Evolutionary conservation across 1,140 invertebrate species (phyloP).

Genomic region (Drosophila melanica): DNA sequence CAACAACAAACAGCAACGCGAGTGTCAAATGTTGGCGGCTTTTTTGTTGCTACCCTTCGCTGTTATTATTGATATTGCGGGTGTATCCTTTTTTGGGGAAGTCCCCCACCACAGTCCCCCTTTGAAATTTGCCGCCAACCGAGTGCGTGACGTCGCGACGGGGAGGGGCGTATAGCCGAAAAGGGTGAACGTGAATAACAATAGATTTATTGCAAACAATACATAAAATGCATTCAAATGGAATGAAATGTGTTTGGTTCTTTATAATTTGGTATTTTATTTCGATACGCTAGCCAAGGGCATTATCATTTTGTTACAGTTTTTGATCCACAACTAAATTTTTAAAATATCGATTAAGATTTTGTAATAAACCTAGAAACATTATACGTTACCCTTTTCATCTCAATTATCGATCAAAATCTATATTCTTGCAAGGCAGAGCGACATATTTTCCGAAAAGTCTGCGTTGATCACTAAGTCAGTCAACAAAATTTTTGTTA

Average conservation of each 20-base stretch:
- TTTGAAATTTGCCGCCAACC: slow-evolving; percentile 61
- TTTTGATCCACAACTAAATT: not conserved
- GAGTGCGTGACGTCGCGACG: slow-evolving; percentile 9
- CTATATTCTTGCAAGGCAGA: no score
- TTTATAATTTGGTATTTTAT: slow-evolving; percentile 15
- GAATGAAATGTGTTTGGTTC: slow-evolving; percentile 58
- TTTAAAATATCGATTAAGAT: no score
- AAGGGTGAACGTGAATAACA: slow-evolving; percentile 59
- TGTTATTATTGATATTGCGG: slow-evolving; percentile 59
- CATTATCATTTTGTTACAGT: not conserved
- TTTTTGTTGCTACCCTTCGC: slow-evolving; percentile 50
- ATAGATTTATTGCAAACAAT: slow-evolving; percentile 81
- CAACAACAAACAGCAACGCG: slow-evolving; percentile 1
- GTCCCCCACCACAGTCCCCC: slow-evolving; percentile 10
- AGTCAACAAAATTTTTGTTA: no score
- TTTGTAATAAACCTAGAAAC: no score
- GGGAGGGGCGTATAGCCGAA: no score
- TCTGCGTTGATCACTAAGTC: no score
- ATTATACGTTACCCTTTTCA: no score
- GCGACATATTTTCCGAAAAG: no score
- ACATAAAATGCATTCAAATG: slow-evolving; percentile 72
- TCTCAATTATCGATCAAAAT: no score
- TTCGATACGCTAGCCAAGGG: slow-evolving; percentile 7
- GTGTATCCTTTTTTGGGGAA: slow-evolving; percentile 50
- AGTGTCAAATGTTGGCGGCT: slow-evolving; percentile 67